These are phyloP conservation scores for Choloepus didactylus DNA, from an alignment of 2,797 vertebrate genomes.

Conservation along the genomic window DNA sequence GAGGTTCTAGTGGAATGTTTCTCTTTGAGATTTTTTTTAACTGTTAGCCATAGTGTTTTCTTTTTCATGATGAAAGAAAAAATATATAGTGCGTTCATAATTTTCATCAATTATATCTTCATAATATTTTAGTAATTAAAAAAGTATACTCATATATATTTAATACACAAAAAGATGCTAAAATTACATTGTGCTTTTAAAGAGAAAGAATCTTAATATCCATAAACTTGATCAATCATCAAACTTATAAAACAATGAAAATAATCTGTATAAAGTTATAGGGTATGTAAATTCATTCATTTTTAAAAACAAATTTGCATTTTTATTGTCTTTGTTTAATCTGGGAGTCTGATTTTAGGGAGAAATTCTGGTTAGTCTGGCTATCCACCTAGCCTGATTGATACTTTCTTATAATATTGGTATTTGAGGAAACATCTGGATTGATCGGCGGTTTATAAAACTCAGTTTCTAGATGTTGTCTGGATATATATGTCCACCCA, in stretches of 20 bases:
- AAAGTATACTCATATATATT: background rate
- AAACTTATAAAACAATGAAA: background rate
- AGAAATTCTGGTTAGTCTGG: background rate
- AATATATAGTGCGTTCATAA: background rate
- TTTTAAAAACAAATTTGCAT: background rate
- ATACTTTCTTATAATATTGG: background rate
- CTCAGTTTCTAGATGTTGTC: background rate
- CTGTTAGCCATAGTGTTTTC: conserved; percentile 55
- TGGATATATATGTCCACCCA: background rate
- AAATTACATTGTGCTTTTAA: background rate
- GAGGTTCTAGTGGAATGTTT: background rate
- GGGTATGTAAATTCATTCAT: background rate
- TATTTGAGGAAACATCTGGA: background rate
- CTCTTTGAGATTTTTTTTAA: background rate
- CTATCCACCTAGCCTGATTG: background rate
- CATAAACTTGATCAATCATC: background rate
- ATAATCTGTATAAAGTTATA: background rate
- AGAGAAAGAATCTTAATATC: background rate
- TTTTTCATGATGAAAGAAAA: conserved; percentile 3
- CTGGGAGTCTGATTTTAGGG: background rate
- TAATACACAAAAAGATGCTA: background rate
- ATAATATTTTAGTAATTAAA: conserved; percentile 54
- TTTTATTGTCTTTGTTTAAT: background rate
- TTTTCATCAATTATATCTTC: background rate
- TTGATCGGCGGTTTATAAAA: background rate